Conservation (phyloP, 2,888 invertebrate genomes). For the Branchipolynoe longqiensis region DNA sequence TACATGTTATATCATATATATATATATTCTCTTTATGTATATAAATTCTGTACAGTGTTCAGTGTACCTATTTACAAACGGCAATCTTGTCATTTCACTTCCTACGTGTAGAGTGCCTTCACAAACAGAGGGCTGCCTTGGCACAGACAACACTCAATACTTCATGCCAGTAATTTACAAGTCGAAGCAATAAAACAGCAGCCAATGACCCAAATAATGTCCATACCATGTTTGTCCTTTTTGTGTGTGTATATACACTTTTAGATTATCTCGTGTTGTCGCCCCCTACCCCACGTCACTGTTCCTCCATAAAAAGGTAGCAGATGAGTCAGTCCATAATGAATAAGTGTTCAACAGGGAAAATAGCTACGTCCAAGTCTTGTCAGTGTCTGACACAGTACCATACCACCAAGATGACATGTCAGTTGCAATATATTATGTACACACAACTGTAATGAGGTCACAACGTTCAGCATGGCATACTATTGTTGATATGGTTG, state of each 20-base stretch:
- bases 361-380: background rate
- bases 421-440: no score
- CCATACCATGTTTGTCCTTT: constrained; percentile 6
- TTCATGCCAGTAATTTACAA: constrained; percentile 38
- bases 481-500: no score
- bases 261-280: background rate
- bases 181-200: constrained; percentile 43
- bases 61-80: constrained; percentile 51
- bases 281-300: background rate
- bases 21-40: constrained; percentile 55
- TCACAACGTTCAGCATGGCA: no score
- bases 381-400: background rate
- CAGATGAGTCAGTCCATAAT: background rate
- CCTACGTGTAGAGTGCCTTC: constrained; percentile 48
- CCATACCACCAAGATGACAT: no score
- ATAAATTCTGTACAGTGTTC: constrained; percentile 52
- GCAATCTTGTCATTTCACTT: constrained; percentile 51
- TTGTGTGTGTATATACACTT: background rate
- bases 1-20: constrained; percentile 46
- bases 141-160: constrained; percentile 37
- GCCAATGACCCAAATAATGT: constrained; percentile 24
- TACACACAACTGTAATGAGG: no score
- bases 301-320: constrained; percentile 6
- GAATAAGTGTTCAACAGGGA: constrained; percentile 26
- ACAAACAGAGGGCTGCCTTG: constrained; percentile 54